A percentile compares a stretch with the other conserved stretches of the same genome.
Evolutionary conservation across 2,888 invertebrate genomes (phyloP).

Genomic region (Eulithis prunata): DNA sequence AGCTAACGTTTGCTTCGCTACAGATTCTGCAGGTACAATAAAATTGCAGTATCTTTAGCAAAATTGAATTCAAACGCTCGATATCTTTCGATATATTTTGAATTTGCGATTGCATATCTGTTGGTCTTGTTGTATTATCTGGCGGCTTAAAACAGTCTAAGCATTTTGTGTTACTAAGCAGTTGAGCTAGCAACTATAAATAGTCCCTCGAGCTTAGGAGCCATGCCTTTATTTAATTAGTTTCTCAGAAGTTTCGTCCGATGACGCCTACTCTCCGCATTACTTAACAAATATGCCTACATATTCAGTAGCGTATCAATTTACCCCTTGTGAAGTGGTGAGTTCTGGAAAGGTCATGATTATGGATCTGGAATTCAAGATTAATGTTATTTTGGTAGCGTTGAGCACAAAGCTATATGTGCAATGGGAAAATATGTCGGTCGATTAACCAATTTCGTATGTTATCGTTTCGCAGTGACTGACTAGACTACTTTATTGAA

Average conservation of each 20-base stretch:
- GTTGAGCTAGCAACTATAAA: constrained; percentile 41
- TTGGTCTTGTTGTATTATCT: constrained; percentile 14
- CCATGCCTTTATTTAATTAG: constrained; percentile 46
- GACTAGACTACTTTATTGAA: too few species aligned
- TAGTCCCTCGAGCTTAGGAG: constrained; percentile 45
- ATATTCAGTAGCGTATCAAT: constrained; percentile 29
- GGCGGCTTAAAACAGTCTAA: constrained; percentile 15
- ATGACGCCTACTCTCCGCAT: constrained; percentile 22
- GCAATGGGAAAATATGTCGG: not conserved
- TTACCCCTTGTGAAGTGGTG: constrained; percentile 20
- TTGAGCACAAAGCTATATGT: not conserved
- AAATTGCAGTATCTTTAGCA: not conserved
- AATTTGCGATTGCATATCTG: not conserved
- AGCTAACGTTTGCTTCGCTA: not conserved
- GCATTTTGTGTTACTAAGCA: constrained; percentile 24
- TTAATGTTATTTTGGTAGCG: constrained; percentile 17
- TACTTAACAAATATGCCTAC: constrained; percentile 18
- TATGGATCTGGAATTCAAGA: constrained; percentile 22
- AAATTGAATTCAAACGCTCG: constrained; percentile 6
- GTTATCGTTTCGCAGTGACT: too few species aligned
- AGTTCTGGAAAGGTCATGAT: constrained; percentile 22
- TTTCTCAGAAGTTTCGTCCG: constrained; percentile 38
- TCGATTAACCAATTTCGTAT: not conserved
- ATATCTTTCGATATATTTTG: not conserved
- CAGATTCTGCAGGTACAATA: not conserved